Base-by-base conservation (phyloP, 2,113 vertebrate species). In the Lonchura striata region DNA sequence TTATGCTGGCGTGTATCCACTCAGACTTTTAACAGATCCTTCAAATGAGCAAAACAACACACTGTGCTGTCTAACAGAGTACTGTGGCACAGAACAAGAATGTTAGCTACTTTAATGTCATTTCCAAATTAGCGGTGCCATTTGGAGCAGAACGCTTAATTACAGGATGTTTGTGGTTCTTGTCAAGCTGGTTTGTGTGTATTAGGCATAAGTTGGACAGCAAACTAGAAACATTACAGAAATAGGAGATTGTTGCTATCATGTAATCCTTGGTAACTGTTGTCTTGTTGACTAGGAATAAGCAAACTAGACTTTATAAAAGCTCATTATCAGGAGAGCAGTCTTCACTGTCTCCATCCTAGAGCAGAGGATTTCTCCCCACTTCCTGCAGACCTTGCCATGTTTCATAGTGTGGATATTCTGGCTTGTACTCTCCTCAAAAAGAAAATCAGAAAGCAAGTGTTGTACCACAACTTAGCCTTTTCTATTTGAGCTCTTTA, bases 141-240 rank as follows among this genome's bases (percentile, higher is more conserved):
- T 96, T 94, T 94, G 95, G 88, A 97, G 90, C 82, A 77, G 78
- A 96, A 94, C 0, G 8, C 60, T 77, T 96, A 96, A 95, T 95
- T 95, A 77, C 76, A 78, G 82, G 64, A 60, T 95, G 93, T 92
- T 96, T 94, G 72, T 93, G 68, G 56, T 85, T 91, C 82, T 80
- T 86, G 79, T 93, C 93, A 90, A 80, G 79, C 71, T 88, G 88
- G 35, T 70, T 92, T 86, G 64, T 71, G 68, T 71, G 72, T 74
- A 66, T 83, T 86, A 41, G 59, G 82, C n/a, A 0, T 49, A 31
- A 95, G 85, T 88, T 74, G 70, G 72, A 84, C 85, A 83, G 88
- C 52, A 92, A 87, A 88, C 90, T 63, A 22, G 56, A 90, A 90
- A 86, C n/a, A 13, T 49, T 75, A 64, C 37, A 82, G 50, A 70